phyloP scores from a whole-genome alignment of 2,888 invertebrate genomes.

The Meghimatium bilineatum region DNA sequence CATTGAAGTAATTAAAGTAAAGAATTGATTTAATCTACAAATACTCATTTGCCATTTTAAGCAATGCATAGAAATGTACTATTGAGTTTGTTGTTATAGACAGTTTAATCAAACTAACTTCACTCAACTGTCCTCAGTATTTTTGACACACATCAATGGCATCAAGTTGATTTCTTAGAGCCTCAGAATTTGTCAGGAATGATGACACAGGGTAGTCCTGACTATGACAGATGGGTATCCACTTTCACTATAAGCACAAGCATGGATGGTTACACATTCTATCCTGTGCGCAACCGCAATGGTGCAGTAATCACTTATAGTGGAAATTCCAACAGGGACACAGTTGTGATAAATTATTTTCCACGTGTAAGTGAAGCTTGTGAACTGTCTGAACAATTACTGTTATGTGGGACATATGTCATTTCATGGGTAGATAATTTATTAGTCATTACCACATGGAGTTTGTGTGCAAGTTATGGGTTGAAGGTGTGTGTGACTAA shows the following conservation, averaged over 20 bases:
- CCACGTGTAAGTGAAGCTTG: constrained; percentile 29
- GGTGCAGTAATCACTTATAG: constrained; percentile 7
- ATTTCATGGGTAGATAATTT: background rate
- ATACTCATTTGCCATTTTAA: too few relatives aligned
- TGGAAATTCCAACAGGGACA: constrained; percentile 29
- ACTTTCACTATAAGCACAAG: constrained; percentile 57
- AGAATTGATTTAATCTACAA: too few relatives aligned
- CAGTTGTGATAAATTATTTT: constrained; percentile 35
- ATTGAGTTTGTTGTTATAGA: background rate
- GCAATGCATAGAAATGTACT: too few relatives aligned
- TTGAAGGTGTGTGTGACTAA: too few relatives aligned
- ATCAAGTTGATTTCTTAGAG: constrained; percentile 63
- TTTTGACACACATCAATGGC: constrained; percentile 58
- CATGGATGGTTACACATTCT: constrained; percentile 59
- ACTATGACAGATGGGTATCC: constrained; percentile 60
- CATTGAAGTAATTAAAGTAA: too few relatives aligned
- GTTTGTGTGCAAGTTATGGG: too few relatives aligned
- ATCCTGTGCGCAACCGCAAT: constrained; percentile 59
- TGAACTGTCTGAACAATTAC: background rate
- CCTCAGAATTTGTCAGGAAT: constrained; percentile 62
- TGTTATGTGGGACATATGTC: background rate
- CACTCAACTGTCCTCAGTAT: constrained; percentile 1
- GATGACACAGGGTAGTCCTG: constrained; percentile 64
- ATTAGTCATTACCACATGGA: too few relatives aligned
- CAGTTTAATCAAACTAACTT: background rate